phyloP scores from a whole-genome alignment of 2,113 vertebrate genomes.

The Hyperoodon ampullatus region DNA sequence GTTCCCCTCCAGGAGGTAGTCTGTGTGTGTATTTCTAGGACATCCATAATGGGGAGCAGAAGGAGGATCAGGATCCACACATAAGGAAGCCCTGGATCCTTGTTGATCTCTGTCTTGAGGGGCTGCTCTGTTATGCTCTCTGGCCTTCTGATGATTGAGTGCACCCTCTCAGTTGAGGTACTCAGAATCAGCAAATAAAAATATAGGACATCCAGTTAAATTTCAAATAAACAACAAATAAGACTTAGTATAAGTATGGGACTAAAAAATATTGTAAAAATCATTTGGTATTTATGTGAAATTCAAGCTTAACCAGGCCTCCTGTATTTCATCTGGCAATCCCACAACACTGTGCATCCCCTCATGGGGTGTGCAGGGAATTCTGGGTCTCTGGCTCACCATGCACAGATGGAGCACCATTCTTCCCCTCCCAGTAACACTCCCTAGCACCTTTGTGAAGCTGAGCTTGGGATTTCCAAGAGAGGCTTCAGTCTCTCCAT shows the following conservation, averaged over 20 bases:
- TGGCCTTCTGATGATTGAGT: background rate
- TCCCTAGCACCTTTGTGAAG: background rate
- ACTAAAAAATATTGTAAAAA: background rate
- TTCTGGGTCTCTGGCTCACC: background rate
- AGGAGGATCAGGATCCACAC: background rate
- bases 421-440: background rate
- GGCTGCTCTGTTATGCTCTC: background rate
- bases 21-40: background rate
- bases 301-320: background rate
- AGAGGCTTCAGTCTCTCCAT: background rate
- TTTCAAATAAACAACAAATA: background rate
- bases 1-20: background rate
- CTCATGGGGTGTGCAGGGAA: rapidly evolving
- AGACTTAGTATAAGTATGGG: background rate
- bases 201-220: background rate
- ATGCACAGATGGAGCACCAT: background rate
- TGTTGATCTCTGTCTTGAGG: background rate
- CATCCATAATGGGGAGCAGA: rapidly evolving
- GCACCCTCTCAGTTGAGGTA: background rate
- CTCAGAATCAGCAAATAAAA: background rate
- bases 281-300: background rate
- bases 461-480: background rate
- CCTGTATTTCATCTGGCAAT: background rate
- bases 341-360: background rate
- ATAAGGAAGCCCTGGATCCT: background rate